These are phyloP conservation scores for Halocynthia roretzi DNA, from an alignment of 23 tunicate species.

Conservation along the genomic window DNA sequence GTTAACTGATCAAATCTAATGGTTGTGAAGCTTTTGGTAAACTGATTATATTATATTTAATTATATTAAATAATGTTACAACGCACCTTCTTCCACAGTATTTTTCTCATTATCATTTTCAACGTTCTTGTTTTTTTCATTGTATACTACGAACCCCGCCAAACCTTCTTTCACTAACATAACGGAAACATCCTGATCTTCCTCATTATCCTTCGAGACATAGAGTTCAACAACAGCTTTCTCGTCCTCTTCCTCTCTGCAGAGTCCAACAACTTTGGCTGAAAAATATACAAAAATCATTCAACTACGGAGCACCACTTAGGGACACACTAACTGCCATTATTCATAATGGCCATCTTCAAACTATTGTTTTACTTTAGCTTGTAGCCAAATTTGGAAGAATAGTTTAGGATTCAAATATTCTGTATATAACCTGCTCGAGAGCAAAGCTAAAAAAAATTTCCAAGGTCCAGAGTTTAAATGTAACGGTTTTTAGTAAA, in stretches of 20 bases:
- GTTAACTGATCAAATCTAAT: too few relatives aligned
- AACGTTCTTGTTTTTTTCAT: background rate
- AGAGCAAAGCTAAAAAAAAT: background rate
- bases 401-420: too few relatives aligned
- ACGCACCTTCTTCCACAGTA: background rate
- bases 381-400: too few relatives aligned
- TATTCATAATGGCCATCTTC: too few relatives aligned
- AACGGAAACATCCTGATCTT: background rate
- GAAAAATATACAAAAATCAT: background rate
- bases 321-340: too few relatives aligned
- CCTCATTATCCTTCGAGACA: background rate
- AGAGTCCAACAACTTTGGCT: background rate
- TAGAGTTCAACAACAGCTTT: background rate
- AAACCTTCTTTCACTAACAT: background rate
- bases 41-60: too few relatives aligned
- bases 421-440: too few relatives aligned
- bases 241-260: background rate
- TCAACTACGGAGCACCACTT: too few relatives aligned
- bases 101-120: background rate
- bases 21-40: too few relatives aligned
- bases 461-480: too few relatives aligned
- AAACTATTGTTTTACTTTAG: too few relatives aligned
- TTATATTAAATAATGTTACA: too few relatives aligned
- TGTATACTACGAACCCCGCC: background rate
- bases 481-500: background rate